Percentiles rank a stretch among this genome's conserved stretches.
These are phyloP conservation scores for Melanargia galathea DNA, from an alignment of 2,888 invertebrate species.

Conservation along the genomic window DNA sequence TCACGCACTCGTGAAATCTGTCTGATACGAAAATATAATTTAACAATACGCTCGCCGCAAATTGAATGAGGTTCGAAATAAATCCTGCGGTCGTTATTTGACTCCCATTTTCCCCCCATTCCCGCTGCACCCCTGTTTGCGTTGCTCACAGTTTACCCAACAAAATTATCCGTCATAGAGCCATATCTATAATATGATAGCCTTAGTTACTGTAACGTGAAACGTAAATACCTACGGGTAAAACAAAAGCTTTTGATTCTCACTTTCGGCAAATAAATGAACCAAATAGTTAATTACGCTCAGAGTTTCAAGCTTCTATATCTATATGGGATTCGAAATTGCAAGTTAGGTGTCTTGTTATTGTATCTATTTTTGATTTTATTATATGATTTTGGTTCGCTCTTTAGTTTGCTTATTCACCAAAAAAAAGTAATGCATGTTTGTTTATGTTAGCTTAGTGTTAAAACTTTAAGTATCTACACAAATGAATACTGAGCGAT, in stretches of 20 bases:
- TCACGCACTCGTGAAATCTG: conserved; percentile 57
- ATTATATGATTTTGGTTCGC: not conserved
- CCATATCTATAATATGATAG: conserved; percentile 29
- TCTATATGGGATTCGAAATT: not conserved
- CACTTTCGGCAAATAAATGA: conserved; percentile 9
- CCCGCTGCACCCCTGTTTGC: conserved; percentile 71
- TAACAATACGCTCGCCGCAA: conserved; percentile 77
- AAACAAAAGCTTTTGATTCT: conserved; percentile 16
- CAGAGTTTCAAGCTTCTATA: not conserved
- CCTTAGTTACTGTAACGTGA: conserved; percentile 23
- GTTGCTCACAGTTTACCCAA: conserved; percentile 62
- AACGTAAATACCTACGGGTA: conserved; percentile 13
- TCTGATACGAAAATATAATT: conserved; percentile 67
- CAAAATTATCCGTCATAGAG: conserved; percentile 54
- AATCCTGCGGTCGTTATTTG: conserved; percentile 76
- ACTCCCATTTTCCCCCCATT: conserved; percentile 67
- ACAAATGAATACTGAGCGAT: no score
- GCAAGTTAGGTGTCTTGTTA: not conserved
- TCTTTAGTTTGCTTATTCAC: no score
- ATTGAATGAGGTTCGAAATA: conserved; percentile 79
- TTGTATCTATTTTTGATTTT: not conserved
- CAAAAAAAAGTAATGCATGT: not conserved
- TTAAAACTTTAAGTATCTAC: no score
- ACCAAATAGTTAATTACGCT: conserved; percentile 3
- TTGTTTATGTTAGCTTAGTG: no score